A percentile compares a stretch with the other conserved stretches of the same genome.
Conservation (phyloP, 2,888 invertebrate genomes). For the Gymnoscelis rufifasciata region DNA sequence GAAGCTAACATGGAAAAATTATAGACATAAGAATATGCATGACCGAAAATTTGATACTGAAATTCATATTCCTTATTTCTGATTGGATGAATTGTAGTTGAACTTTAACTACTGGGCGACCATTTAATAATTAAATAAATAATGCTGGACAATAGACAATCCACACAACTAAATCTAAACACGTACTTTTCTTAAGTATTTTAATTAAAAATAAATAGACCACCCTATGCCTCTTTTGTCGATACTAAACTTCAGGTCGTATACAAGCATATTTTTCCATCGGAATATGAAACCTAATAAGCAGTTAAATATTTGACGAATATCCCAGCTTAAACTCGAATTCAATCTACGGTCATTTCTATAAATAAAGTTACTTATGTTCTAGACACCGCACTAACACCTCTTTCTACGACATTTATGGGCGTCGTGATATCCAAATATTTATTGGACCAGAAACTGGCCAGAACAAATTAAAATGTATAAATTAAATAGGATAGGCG, state of each 20-base stretch:
- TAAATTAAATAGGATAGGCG: constrained; percentile 48
- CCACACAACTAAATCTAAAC: not conserved
- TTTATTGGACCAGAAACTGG: constrained; percentile 50
- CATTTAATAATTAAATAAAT: no score
- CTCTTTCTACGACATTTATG: constrained; percentile 54
- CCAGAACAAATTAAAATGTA: constrained; percentile 60
- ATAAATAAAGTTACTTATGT: constrained; percentile 46
- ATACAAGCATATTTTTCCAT: constrained; percentile 10
- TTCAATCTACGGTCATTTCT: constrained; percentile 41
- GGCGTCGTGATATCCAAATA: constrained; percentile 53
- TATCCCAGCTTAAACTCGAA: constrained; percentile 28
- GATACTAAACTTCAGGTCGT: no score
- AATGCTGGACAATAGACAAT: no score
- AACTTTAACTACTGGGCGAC: no score
- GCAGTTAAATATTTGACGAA: constrained; percentile 20
- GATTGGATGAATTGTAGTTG: no score
- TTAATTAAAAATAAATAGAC: no score
- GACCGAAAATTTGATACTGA: no score
- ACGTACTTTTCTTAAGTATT: not conserved
- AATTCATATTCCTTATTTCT: no score
- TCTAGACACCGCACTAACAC: constrained; percentile 44
- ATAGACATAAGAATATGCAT: no score
- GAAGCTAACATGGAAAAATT: no score
- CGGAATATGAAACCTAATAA: constrained; percentile 17
- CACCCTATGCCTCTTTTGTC: no score